Evolutionary conservation across 2,888 invertebrate genomes (phyloP).

Genomic region (Coenonympha glycerion): DNA sequence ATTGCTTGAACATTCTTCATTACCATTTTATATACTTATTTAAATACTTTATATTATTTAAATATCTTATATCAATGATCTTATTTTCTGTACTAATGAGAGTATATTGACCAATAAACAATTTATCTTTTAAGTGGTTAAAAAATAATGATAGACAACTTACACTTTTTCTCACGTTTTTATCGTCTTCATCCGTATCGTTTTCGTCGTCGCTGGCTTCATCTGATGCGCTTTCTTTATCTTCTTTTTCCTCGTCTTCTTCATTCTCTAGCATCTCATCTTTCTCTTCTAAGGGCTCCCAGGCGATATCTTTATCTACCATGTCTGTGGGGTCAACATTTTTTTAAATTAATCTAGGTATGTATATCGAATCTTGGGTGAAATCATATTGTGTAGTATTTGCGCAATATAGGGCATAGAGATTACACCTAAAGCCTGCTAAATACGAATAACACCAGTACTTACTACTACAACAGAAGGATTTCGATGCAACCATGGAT

Average conservation of each 20-base stretch:
- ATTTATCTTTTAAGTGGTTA: neutral
- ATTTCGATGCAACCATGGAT: too few relatives aligned
- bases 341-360: neutral
- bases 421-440: neutral
- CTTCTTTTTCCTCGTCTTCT: conserved; percentile 36
- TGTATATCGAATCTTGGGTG: too few relatives aligned
- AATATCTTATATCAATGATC: too few relatives aligned
- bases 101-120: neutral
- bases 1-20: too few relatives aligned
- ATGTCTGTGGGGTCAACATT: conserved; percentile 49
- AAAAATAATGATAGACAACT: too few relatives aligned
- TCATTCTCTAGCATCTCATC: conserved; percentile 55
- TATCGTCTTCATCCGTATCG: conserved; percentile 32
- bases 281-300: conserved; percentile 76
- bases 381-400: too few relatives aligned
- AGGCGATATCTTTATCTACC: conserved; percentile 72
- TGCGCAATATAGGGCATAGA: too few relatives aligned
- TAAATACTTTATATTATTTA: too few relatives aligned
- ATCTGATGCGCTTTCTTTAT: conserved; percentile 37
- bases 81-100: too few relatives aligned
- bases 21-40: too few relatives aligned
- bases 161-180: neutral
- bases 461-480: too few relatives aligned
- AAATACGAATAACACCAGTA: too few relatives aligned
- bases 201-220: conserved; percentile 45